Conservation (phyloP, 2,113 vertebrate species). For the Anthoscopus minutus region DNA sequence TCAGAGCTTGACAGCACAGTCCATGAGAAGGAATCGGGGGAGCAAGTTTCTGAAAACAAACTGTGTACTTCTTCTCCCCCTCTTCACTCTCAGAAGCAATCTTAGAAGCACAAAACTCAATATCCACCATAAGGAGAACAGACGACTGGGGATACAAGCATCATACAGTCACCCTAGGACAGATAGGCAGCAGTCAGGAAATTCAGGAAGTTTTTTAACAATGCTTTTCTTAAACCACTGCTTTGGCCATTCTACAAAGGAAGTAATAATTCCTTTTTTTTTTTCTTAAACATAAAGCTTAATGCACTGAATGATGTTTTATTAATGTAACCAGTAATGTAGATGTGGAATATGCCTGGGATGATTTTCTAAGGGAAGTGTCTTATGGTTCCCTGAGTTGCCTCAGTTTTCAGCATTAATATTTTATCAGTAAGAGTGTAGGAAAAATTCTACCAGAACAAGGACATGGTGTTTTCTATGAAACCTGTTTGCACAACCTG, state of each 20-base stretch:
- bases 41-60: background rate
- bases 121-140: background rate
- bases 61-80: accelerated
- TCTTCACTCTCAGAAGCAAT: background rate
- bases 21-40: background rate
- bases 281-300: background rate
- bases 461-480: too few relatives aligned
- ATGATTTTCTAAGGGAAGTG: background rate
- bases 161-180: background rate
- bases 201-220: background rate
- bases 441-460: too few relatives aligned
- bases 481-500: too few relatives aligned
- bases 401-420: background rate
- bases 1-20: background rate
- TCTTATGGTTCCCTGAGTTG: background rate
- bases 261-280: background rate
- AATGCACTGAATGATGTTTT: background rate
- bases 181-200: background rate
- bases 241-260: background rate
- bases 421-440: too few relatives aligned
- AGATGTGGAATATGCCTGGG: background rate
- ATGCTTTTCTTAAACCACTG: background rate
- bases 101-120: background rate
- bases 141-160: accelerated
- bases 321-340: background rate